Conservation (phyloP, 2,797 vertebrate species). For the Kryptopterus vitreolus region DNA sequence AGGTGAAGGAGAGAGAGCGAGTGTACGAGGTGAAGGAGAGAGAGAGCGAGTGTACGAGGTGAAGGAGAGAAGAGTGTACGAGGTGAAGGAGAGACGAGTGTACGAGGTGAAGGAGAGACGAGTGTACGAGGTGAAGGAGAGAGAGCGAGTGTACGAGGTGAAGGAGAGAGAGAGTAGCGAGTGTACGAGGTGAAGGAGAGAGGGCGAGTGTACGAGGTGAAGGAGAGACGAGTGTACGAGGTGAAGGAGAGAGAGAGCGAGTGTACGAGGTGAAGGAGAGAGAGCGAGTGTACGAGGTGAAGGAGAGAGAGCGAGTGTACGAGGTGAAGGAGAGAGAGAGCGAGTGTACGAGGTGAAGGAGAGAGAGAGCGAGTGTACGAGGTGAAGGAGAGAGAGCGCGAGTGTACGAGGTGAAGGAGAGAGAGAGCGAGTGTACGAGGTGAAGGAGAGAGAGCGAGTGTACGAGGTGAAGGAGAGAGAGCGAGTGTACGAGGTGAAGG, state of each 20-base stretch:
- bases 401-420: constrained; percentile 5
- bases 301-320: too few relatives aligned
- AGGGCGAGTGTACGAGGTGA: too few relatives aligned
- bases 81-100: too few relatives aligned
- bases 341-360: not conserved
- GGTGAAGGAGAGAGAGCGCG: constrained; percentile 85
- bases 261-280: constrained; percentile 78
- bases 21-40: too few relatives aligned
- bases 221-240: constrained; percentile 96
- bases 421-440: too few relatives aligned
- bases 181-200: constrained; percentile 97
- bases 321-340: constrained; percentile 89
- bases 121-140: constrained; percentile 94
- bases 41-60: too few relatives aligned
- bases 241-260: constrained; percentile 85
- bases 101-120: constrained; percentile 97
- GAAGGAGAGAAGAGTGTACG: constrained; percentile 48
- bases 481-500: too few relatives aligned
- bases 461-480: constrained; percentile 4
- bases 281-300: not conserved
- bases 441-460: constrained; percentile 80
- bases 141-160: not conserved
- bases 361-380: too few relatives aligned
- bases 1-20: not conserved
- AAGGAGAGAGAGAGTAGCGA: too few relatives aligned